A percentile compares a stretch with the other conserved stretches of the same genome.
Conservation (phyloP, 2,888 invertebrate genomes). For the Malacosoma neustria region DNA sequence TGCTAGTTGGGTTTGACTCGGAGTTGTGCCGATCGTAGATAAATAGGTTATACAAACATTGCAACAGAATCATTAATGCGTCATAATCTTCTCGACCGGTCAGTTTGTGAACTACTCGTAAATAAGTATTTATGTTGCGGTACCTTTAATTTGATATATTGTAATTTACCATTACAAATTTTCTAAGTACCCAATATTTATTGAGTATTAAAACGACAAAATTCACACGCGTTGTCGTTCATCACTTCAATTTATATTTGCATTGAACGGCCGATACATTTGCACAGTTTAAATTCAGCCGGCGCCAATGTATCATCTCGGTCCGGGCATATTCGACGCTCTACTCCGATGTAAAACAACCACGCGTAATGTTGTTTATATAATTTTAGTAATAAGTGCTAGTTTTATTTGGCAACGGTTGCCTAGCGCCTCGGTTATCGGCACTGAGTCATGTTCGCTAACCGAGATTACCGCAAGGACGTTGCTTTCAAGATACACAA, state of each 20-base stretch:
- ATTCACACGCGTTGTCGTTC: slow-evolving; percentile 4
- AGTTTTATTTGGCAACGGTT: slow-evolving; percentile 51
- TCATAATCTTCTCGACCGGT: slow-evolving; percentile 19
- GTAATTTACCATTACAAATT: background rate
- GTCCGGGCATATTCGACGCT: slow-evolving; percentile 11
- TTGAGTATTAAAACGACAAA: background rate
- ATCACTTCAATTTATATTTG: slow-evolving; percentile 6
- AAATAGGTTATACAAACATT: slow-evolving; percentile 48
- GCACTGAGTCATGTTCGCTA: slow-evolving; percentile 50
- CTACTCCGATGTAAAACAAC: slow-evolving; percentile 17
- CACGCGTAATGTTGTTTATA: slow-evolving; percentile 30
- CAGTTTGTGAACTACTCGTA: slow-evolving; percentile 17
- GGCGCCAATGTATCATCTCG: slow-evolving; percentile 10
- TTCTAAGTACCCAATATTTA: background rate
- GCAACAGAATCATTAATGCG: slow-evolving; percentile 30
- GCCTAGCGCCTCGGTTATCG: slow-evolving; percentile 41
- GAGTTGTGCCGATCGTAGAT: slow-evolving; percentile 19
- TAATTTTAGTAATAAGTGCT: slow-evolving; percentile 41
- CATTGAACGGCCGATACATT: slow-evolving; percentile 13
- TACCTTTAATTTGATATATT: background rate
- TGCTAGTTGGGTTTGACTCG: slow-evolving; percentile 17
- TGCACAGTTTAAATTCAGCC: slow-evolving; percentile 13
- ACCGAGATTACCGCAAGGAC: slow-evolving; percentile 55
- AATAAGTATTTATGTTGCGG: background rate
- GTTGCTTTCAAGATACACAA: slow-evolving; percentile 46